These are phyloP conservation scores for Drosophila prolongata DNA, from an alignment of 2,888 invertebrate species.

Conservation along the genomic window DNA sequence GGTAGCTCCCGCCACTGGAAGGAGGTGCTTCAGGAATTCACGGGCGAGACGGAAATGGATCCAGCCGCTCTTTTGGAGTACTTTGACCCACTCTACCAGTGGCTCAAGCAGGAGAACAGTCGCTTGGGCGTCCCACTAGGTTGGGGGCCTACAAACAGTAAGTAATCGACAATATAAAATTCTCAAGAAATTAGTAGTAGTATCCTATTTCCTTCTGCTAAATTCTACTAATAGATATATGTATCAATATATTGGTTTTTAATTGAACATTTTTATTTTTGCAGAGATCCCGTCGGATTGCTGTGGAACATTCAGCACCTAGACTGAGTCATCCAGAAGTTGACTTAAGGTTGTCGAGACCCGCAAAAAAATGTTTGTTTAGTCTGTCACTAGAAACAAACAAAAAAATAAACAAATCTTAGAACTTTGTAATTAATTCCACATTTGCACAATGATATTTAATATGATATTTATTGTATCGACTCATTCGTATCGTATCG, in stretches of 20 bases:
- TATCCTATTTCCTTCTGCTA: too few species aligned
- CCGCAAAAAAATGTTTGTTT: constrained; percentile 5
- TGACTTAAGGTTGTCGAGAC: constrained; percentile 2
- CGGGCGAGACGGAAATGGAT: constrained; percentile 91
- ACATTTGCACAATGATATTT: constrained; percentile 48
- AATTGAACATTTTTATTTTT: constrained; percentile 22
- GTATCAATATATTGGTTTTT: neutral
- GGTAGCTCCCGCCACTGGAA: constrained; percentile 91
- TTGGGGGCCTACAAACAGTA: constrained; percentile 85
- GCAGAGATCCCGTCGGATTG: constrained; percentile 72
- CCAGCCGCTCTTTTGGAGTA: constrained; percentile 91
- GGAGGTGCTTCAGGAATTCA: constrained; percentile 92
- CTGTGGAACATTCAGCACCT: constrained; percentile 66
- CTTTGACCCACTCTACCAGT: constrained; percentile 90
- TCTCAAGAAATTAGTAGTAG: too few species aligned
- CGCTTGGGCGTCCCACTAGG: constrained; percentile 87
- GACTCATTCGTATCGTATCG: constrained; percentile 54
- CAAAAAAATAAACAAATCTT: constrained; percentile 7
- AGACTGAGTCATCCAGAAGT: constrained; percentile 6
- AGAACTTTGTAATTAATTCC: constrained; percentile 16
- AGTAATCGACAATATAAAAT: constrained; percentile 38
- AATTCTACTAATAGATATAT: too few species aligned
- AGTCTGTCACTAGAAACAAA: constrained; percentile 7
- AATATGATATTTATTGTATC: constrained; percentile 73
- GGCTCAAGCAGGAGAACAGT: constrained; percentile 90